Evolutionary conservation across 1,140 invertebrate species (phyloP).

Genomic region (Zophobas atratus): DNA sequence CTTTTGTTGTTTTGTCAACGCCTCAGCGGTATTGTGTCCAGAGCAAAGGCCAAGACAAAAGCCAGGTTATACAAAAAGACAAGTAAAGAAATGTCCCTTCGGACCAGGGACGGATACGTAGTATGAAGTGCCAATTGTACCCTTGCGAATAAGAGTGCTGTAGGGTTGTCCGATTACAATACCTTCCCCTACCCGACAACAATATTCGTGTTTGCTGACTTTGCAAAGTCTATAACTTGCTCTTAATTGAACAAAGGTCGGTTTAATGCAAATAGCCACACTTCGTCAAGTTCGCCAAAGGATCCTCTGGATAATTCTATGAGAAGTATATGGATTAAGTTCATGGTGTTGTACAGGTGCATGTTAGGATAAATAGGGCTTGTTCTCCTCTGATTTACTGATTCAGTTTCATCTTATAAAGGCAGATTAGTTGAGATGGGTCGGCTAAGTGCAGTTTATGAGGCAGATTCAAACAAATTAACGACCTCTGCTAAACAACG

Average conservation of each 20-base stretch:
- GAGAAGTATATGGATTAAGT: conserved; percentile 7
- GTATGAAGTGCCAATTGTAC: conserved; percentile 48
- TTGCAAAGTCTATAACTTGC: conserved; percentile 37
- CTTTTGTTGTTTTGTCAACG: conserved; percentile 25
- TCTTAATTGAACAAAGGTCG: conserved; percentile 38
- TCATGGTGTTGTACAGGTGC: conserved; percentile 27
- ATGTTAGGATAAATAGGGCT: conserved; percentile 5
- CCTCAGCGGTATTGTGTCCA: conserved; percentile 29
- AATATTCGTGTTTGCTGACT: conserved; percentile 45
- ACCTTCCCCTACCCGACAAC: conserved; percentile 26
- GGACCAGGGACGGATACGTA: conserved; percentile 14
- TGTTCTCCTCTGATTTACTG: conserved; percentile 7
- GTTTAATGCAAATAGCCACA: conserved; percentile 24
- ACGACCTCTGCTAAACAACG: conserved; percentile 25
- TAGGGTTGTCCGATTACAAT: conserved; percentile 29
- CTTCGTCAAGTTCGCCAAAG: background rate
- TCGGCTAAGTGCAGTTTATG: conserved; percentile 29
- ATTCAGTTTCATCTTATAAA: conserved; percentile 33
- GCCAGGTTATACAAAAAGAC: conserved; percentile 2
- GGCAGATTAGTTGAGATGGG: conserved; percentile 12
- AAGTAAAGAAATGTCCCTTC: conserved; percentile 25
- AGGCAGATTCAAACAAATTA: conserved; percentile 30
- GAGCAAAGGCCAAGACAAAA: conserved; percentile 27
- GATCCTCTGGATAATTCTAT: conserved; percentile 1
- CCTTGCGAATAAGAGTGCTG: conserved; percentile 25